Base-by-base conservation (phyloP, 2,113 vertebrate species). In the Zeus faber region DNA sequence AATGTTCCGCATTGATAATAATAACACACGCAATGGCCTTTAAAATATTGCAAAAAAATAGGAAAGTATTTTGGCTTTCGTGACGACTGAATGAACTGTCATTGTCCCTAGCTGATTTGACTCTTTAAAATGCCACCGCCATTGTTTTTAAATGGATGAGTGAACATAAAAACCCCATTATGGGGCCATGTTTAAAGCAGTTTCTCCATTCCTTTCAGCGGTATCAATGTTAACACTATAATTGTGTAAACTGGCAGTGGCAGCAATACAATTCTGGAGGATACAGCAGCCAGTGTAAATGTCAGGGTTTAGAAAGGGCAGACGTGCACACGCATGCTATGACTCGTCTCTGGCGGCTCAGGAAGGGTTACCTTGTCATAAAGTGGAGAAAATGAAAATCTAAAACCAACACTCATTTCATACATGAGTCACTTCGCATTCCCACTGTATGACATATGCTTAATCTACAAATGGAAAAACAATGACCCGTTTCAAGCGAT, bases 11-110 rank as follows among this genome's bases (percentile, higher is more conserved):
- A 49, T 51, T 54, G 49, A 62, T 55, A n/a, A n/a, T n/a, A n/a
- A n/a, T n/a, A n/a, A 50, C 23, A 46, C 25, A 33, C 41, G 59
- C 56, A 46, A 62, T 65, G 73, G 65, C 70, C 57, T 68, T 67
- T 49, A 40, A 24, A 49, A 49, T 59, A 39, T 50, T 65, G 45
- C 31, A 48, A 52, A 22, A 70, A 57, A 33, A 33, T 50, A 39
- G 61, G 72, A 58, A 54, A 49, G 50, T 37, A 37, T 14, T 37
- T n/a, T n/a, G n/a, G n/a, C n/a, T n/a, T n/a, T n/a, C n/a, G n/a
- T n/a, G n/a, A 37, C 33, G 13, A 11, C 33, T 37, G 33, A 48
- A 48, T 48, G 20, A 25, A 14, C 5, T 13, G 4, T 27, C 13
- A 48, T 27, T 48, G 22, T 48, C 46, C 45, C 9, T n/a, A 9